These are phyloP conservation scores for Agriopis leucophaearia DNA, from an alignment of 2,888 invertebrate genomes.

Conservation along the genomic window DNA sequence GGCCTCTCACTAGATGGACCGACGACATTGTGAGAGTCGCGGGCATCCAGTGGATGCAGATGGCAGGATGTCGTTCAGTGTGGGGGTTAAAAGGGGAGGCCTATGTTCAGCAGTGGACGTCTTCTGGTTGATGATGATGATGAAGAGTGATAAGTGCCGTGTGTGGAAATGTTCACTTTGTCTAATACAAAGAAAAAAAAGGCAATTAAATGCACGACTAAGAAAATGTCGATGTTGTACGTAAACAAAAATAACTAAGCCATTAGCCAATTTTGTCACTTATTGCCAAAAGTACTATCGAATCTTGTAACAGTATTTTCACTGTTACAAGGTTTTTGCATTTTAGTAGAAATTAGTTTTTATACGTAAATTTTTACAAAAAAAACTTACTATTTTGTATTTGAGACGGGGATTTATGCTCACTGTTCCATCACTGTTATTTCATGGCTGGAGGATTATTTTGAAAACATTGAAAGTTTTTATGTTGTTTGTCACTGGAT, in stretches of 20 bases:
- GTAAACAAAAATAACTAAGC: no score
- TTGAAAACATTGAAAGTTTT: conserved; percentile 42
- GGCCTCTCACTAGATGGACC: no score
- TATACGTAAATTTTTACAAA: not conserved
- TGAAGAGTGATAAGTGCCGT: not conserved
- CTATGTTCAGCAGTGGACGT: no score
- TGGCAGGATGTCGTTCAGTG: no score
- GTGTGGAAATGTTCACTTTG: not conserved
- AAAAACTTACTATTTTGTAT: not conserved
- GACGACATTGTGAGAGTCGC: no score
- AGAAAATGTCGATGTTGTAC: not conserved
- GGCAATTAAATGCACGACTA: conserved; percentile 19
- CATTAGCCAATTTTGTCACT: no score
- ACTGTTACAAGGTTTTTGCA: no score
- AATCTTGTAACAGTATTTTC: not conserved
- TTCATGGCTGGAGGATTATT: conserved; percentile 34
- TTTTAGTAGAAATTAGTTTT: not conserved
- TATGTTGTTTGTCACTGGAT: conserved; percentile 26
- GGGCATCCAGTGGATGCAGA: no score
- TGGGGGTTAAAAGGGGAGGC: no score
- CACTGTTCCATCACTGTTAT: not conserved
- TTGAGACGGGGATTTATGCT: not conserved
- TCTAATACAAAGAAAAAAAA: not conserved
- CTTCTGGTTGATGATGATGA: no score
- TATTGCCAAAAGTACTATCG: not conserved